Evolutionary conservation across 2,113 vertebrate genomes (phyloP), one percentile per base, ranked within the genome.

Genomic region (Macaca mulatta): DNA sequence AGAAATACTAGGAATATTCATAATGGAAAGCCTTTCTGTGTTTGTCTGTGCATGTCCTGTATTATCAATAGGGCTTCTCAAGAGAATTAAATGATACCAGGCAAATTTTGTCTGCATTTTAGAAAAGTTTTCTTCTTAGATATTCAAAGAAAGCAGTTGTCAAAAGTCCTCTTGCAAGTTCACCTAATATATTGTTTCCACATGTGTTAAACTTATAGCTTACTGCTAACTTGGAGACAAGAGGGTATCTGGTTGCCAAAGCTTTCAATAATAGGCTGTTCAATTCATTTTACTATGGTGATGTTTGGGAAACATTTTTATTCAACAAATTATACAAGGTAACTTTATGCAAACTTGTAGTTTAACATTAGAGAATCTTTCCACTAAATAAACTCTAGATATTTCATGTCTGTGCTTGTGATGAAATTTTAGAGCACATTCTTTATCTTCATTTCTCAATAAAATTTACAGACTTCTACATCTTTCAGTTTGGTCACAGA

Each of bases 11-110:
- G 69, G 88, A 32, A 48, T 90, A 78, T 79, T 97, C 61, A 69
- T 35, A 61, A 93, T 81, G 88, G 89, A 98, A 98, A 88, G 5
- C 7, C 95, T 96, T n/a, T 81, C 38, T 84, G 16, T 83, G 18
- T 89, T n/a, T 43, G 25, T 90, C 43, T 97, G 40, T 87, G 14
- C 20, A n/a, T 93, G 86, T 97, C 61, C 81, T 95, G 38, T 61
- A 93, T 97, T 97, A 96, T 97, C 96, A 93, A 95, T 38, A 96
- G 27, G 82, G 64, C 6, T 48, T 48, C 61, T 67, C 35, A 5
- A 59, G 90, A 97, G 64, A 98, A 98, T 98, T 94, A 98, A 98
- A 94, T 89, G 93, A 90, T 96, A 92, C 35, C 92, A 97, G 74
- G 89, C 90, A 98, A 93, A 89, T 55, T 50, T 90, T 94, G 92